Base-by-base conservation (phyloP, 1,140 invertebrate species). In the Diuraphis noxia region DNA sequence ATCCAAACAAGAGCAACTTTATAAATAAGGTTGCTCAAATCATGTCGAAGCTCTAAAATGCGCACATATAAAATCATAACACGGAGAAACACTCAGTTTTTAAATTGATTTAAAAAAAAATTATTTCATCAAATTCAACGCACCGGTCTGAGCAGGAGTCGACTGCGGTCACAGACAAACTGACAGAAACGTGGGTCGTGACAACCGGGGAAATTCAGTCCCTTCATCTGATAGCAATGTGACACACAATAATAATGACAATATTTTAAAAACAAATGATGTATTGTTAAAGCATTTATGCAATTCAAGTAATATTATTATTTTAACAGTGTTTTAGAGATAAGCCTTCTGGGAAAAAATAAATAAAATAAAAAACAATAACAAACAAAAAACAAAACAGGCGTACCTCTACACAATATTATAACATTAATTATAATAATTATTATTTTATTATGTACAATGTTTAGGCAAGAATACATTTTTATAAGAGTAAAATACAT, bases 141-240 rank as follows among this genome's bases (percentile, higher is more conserved):
- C 97, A 98, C 98, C 97, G 97, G 97, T 95, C 96, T 96, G 94
- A 99, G 96, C 94, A 98, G 96, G 95, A 98, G 97, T 94, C 97
- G 96, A 95, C 98, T 98, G 95, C 98, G 96, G 95, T 98, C 97
- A 95, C 98, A 95, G 94, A 99, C 97, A 95, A 97, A 97, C 94
- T 97, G 97, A 96, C 97, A 98, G 96, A 98, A 98, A 94, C 96
- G 96, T 94, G 97, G 96, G 95, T 98, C 97, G 94, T 98, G 96
- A 95, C 97, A 97, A 94, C 98, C 98, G 94, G 97, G 97, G 95
- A 98, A 98, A 96, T 97, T 97, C 94, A 98, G 95, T 94, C 97
- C 97, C 95, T 98, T 98, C 95, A 98, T 97, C 97, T 98, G 96
- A 94, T 93, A 94, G 89, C 89, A 91, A 91, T 91, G 36, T 91